Conservation (phyloP, 2,888 invertebrate genomes). For the Mesorhabditis spiculigera region DNA sequence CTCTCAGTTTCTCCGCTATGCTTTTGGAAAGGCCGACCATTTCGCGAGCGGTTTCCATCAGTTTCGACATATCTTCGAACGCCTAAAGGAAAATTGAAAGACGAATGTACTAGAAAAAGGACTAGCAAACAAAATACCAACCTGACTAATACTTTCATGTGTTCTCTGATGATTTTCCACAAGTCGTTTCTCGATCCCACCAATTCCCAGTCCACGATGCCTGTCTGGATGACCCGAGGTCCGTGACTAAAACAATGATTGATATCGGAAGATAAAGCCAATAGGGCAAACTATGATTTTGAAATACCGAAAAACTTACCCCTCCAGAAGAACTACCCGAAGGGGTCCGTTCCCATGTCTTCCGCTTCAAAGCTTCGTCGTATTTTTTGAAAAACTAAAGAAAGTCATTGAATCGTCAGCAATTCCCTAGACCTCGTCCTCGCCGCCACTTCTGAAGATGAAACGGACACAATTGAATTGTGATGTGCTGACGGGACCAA, state of each 20-base stretch:
- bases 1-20: constrained; percentile 87
- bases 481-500: constrained; percentile 49
- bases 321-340: constrained; percentile 55
- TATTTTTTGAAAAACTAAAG: constrained; percentile 55
- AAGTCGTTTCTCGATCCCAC: constrained; percentile 88
- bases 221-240: constrained; percentile 37
- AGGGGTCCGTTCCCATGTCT: constrained; percentile 54
- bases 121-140: constrained; percentile 12
- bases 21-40: constrained; percentile 89
- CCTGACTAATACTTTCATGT: constrained; percentile 79
- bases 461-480: constrained; percentile 38
- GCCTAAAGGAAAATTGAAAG: constrained; percentile 65
- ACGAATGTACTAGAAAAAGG: not conserved
- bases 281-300: not conserved
- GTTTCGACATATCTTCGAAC: constrained; percentile 87
- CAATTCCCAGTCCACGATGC: constrained; percentile 71
- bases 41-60: constrained; percentile 94
- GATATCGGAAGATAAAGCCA: not conserved
- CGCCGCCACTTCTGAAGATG: constrained; percentile 52
- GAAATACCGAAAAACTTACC: constrained; percentile 20
- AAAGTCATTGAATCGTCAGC: not conserved
- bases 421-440: constrained; percentile 48
- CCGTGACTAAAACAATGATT: constrained; percentile 29
- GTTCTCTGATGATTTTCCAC: constrained; percentile 85
- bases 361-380: constrained; percentile 47